phyloP scores from a whole-genome alignment of 2,888 invertebrate species.

The Campoplex capitator region DNA sequence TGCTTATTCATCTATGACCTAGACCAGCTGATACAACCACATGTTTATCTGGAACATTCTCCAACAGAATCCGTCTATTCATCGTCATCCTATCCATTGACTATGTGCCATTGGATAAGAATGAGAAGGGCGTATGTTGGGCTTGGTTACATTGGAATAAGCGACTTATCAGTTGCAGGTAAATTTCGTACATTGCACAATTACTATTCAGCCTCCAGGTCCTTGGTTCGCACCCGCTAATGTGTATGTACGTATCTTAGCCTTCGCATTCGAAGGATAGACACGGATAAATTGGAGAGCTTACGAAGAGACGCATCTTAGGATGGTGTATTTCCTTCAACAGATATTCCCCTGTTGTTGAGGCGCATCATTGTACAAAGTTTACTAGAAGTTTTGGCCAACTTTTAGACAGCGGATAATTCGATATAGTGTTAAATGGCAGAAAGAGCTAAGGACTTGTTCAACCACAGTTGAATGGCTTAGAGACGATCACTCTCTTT shows the following conservation, averaged over 20 bases:
- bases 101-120: background rate
- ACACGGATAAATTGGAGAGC: slow-evolving; percentile 56
- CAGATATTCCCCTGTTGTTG: background rate
- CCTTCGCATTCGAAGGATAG: slow-evolving; percentile 59
- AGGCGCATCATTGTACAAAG: background rate
- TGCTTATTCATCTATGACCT: slow-evolving; percentile 19
- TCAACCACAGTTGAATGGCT: background rate
- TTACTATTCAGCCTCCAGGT: slow-evolving; percentile 32
- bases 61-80: slow-evolving; percentile 24
- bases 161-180: slow-evolving; percentile 6
- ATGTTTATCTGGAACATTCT: slow-evolving; percentile 37
- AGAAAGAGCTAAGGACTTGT: background rate
- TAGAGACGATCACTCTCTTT: background rate
- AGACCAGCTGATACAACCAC: slow-evolving; percentile 28
- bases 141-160: background rate
- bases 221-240: slow-evolving; percentile 39
- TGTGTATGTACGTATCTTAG: slow-evolving; percentile 40
- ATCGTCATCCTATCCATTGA: slow-evolving; percentile 2
- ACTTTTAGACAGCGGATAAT: too few species aligned
- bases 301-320: slow-evolving; percentile 35
- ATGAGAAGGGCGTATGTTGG: slow-evolving; percentile 17
- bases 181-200: slow-evolving; percentile 44
- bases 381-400: background rate
- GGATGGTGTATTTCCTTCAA: slow-evolving; percentile 44
- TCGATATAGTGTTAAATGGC: background rate